A percentile compares a stretch with the other conserved stretches of the same genome.
Evolutionary conservation across 2,888 invertebrate genomes (phyloP).

Genomic region (Drosophila longiperda): DNA sequence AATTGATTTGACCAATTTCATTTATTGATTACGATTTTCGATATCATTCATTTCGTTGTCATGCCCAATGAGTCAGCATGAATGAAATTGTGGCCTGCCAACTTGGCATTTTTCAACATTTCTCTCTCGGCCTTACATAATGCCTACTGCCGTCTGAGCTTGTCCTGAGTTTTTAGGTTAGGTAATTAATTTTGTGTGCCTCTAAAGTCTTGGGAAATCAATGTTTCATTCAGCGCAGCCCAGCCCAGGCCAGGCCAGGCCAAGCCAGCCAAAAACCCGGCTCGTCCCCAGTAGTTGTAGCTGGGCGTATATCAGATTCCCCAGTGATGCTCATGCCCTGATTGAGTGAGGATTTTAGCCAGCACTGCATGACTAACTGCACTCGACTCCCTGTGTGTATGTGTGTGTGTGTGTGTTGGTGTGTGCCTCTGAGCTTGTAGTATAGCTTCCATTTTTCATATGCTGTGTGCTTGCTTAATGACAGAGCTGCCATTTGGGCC

Average conservation of each 20-base stretch:
- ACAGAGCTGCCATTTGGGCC: slow-evolving; percentile 52
- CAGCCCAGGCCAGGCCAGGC: slow-evolving; percentile 16
- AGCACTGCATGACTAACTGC: slow-evolving; percentile 31
- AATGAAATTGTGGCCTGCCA: slow-evolving; percentile 32
- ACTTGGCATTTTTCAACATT: slow-evolving; percentile 61
- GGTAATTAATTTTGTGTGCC: slow-evolving; percentile 77
- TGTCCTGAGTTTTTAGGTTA: slow-evolving; percentile 71
- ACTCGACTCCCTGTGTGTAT: slow-evolving; percentile 8
- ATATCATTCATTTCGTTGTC: slow-evolving; percentile 74
- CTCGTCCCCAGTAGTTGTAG: slow-evolving; percentile 1
- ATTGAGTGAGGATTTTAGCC: slow-evolving; percentile 59
- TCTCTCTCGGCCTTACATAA: slow-evolving; percentile 50
- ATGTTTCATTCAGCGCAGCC: slow-evolving; percentile 58
- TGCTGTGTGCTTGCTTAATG: slow-evolving; percentile 65
- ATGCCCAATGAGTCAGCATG: slow-evolving; percentile 73
- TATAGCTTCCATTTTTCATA: slow-evolving; percentile 70
- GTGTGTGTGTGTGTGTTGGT: slow-evolving; percentile 21
- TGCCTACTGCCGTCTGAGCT: slow-evolving; percentile 40
- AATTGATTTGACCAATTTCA: slow-evolving; percentile 79
- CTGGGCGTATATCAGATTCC: slow-evolving; percentile 46
- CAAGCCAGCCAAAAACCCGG: slow-evolving; percentile 4
- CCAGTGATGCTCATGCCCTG: slow-evolving; percentile 57
- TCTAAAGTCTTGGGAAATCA: slow-evolving; percentile 78
- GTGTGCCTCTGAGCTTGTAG: slow-evolving; percentile 21
- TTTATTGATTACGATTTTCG: slow-evolving; percentile 79